phyloP scores from a whole-genome alignment of 2,797 vertebrate genomes.

The Erpetoichthys calabaricus region DNA sequence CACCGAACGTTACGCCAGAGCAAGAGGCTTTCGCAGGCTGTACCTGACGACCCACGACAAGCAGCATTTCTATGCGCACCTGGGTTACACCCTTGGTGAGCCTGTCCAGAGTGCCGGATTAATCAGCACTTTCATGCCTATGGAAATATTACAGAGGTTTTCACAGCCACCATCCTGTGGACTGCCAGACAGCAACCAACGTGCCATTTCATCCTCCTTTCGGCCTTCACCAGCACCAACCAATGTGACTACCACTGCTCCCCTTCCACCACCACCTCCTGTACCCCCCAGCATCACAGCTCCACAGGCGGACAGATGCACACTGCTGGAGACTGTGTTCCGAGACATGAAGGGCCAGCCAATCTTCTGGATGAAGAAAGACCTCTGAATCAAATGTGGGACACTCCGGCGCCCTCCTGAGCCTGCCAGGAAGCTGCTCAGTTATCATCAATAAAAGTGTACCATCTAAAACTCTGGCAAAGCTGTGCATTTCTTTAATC shows the following conservation, averaged over 20 bases:
- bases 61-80: conserved; percentile 75
- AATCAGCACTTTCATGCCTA: conserved; percentile 49
- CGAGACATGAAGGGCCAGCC: conserved; percentile 62
- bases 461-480: too few species aligned
- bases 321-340: conserved; percentile 55
- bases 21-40: conserved; percentile 53
- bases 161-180: conserved; percentile 22
- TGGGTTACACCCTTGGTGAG: conserved; percentile 61
- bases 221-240: not conserved
- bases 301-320: conserved; percentile 28
- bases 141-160: conserved; percentile 55
- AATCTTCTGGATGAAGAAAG: conserved; percentile 93
- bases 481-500: too few species aligned
- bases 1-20: conserved; percentile 62
- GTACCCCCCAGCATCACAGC: conserved; percentile 15
- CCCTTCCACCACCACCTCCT: not conserved
- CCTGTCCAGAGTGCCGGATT: conserved; percentile 73
- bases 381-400: conserved; percentile 43
- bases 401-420: too few species aligned
- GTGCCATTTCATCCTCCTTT: conserved; percentile 15
- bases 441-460: too few species aligned
- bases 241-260: not conserved
- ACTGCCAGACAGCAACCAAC: conserved; percentile 10
- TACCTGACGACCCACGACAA: conserved; percentile 85
- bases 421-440: too few species aligned